These are phyloP conservation scores for Caenorhabditis macrosperma DNA, from an alignment of 2,888 invertebrate species.

Conservation along the genomic window DNA sequence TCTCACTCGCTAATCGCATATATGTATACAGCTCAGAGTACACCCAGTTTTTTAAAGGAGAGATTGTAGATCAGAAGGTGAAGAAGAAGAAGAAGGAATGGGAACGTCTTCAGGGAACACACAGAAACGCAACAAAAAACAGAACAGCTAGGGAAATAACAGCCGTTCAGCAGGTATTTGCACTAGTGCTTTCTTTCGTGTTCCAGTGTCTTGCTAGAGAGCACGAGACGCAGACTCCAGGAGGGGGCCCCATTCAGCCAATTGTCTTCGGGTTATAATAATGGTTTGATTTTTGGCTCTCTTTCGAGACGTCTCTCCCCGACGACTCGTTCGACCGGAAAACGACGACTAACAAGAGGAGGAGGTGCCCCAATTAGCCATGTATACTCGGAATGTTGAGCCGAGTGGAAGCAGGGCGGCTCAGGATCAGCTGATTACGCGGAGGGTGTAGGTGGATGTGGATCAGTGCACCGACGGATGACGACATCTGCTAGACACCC, in stretches of 20 bases:
- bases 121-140: not conserved
- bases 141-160: constrained; percentile 4
- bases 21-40: constrained; percentile 14
- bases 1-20: constrained; percentile 4
- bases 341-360: not conserved
- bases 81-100: not conserved
- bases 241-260: not conserved
- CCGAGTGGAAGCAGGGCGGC: not conserved
- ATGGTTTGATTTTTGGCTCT: constrained; percentile 1
- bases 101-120: too few species aligned
- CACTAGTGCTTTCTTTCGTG: constrained; percentile 13
- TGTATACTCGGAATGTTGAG: not conserved
- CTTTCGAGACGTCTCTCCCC: not conserved
- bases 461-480: not conserved
- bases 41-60: constrained; percentile 6
- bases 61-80: not conserved
- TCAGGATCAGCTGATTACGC: not conserved
- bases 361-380: not conserved
- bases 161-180: constrained; percentile 19
- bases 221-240: not conserved
- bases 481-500: too few species aligned
- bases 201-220: constrained; percentile 13
- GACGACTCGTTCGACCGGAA: constrained; percentile 4
- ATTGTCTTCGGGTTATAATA: not conserved
- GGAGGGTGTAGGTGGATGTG: not conserved